Base-by-base conservation (phyloP, 2,113 vertebrate species). In the Genyomyrus donnyi region DNA sequence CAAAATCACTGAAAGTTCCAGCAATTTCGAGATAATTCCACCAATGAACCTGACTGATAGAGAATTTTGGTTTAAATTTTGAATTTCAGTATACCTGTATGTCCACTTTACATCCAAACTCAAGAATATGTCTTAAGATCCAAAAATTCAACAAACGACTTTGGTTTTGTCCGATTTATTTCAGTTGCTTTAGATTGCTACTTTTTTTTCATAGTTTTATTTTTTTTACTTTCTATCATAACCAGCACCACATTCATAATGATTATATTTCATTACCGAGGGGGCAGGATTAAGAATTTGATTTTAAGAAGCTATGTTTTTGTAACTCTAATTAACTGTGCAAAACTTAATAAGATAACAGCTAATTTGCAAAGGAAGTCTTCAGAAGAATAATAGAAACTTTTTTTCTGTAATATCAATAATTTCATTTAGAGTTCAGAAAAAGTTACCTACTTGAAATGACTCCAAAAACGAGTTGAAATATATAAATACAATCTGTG, bases 391-490 rank as follows among this genome's bases (percentile, higher is more conserved):
- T 8, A 24, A 58, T 5, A 66, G 62, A 66, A 66, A 31, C 62
- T 9, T 58, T 58, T 27, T 66, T n/a, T 31, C 7, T 31, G 9
- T 66, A 66, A 31, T 70, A 70, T 70, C 62, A 27, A 70, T 70
- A 70, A 70, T 70, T 70, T 70, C n/a, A 31, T 70, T 70, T 27
- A 39, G 70, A 77, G 35, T 80, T 70, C 9, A 70, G 5, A 80
- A 80, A 35, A 80, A 42, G 87, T 15, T 45, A 19, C 56, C 1
- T 94, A 99, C 98, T 98, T 99, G 98, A 94, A 99, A 99, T 49
- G 98, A 99, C 88, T 99, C 97, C 93, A 99, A 94, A 90, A 99
- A 97, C 13, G 98, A 99, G 93, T 99, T 99, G 95, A 99, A 99
- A 91, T 99, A 99, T 92, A 99, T 99, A 95, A 99, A 99, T 92